Evolutionary conservation across 2,113 vertebrate genomes (phyloP).

Genomic region (Sylvietta virens): DNA sequence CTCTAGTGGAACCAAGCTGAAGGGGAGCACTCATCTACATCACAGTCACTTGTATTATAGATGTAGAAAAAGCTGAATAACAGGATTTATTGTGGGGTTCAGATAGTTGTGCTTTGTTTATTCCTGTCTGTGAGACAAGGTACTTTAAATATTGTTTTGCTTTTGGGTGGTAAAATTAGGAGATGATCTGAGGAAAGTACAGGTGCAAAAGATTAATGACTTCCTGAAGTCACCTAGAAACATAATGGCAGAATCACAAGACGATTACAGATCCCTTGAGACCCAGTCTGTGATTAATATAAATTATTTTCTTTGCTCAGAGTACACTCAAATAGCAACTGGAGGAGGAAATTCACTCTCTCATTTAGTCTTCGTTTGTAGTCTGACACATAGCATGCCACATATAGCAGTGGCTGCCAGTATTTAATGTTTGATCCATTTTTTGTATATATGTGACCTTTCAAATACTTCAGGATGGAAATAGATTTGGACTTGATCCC

Average conservation of each 20-base stretch:
- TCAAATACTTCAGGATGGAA: background rate
- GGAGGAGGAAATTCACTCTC: background rate
- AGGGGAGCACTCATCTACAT: background rate
- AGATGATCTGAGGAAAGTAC: background rate
- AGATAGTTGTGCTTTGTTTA: background rate
- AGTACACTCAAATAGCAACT: background rate
- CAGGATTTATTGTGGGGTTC: background rate
- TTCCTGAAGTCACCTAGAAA: background rate
- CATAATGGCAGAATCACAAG: background rate
- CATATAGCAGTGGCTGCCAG: background rate
- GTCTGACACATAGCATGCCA: background rate
- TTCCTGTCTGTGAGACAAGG: background rate
- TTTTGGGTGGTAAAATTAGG: background rate
- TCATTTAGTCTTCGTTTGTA: background rate
- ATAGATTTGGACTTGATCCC: background rate
- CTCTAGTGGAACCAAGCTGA: background rate
- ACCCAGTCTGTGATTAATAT: background rate
- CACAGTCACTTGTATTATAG: background rate
- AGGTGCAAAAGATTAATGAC: background rate
- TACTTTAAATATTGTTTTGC: background rate
- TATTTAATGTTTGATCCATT: background rate
- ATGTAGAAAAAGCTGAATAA: background rate
- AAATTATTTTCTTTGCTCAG: background rate
- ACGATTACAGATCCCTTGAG: background rate
- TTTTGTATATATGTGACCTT: background rate